A percentile compares a stretch with the other conserved stretches of the same genome.
These are phyloP conservation scores for Cyprinodon variegatus DNA, from an alignment of 2,113 vertebrate species.

Conservation along the genomic window DNA sequence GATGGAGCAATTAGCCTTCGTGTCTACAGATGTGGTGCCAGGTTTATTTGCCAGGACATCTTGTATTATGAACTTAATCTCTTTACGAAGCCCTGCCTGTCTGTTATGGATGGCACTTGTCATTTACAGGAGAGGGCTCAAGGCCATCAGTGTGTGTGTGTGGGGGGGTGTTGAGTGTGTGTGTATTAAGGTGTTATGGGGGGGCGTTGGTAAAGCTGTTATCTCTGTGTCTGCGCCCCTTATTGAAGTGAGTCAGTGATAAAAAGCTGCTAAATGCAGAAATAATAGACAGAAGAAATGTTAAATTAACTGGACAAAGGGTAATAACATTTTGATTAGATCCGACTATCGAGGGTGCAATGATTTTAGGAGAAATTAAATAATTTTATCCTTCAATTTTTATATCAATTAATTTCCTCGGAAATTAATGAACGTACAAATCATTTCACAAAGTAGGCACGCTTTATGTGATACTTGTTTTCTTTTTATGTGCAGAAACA, in stretches of 20 bases:
- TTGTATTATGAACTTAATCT: conserved; percentile 74
- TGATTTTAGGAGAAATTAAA: not conserved
- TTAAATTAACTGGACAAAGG: not conserved
- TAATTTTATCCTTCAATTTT: not conserved
- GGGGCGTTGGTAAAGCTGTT: conserved; percentile 13
- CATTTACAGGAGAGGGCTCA: conserved; percentile 68
- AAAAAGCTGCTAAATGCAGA: conserved; percentile 11
- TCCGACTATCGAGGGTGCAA: not conserved
- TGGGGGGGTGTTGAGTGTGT: conserved; percentile 12
- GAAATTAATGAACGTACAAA: not conserved
- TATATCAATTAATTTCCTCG: not conserved
- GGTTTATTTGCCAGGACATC: conserved; percentile 72
- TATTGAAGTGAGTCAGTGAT: not conserved
- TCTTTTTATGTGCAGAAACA: not conserved
- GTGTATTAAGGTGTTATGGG: conserved; percentile 19
- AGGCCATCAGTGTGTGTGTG: conserved; percentile 52
- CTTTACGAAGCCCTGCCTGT: conserved; percentile 70
- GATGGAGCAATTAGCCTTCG: conserved; percentile 51
- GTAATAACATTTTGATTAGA: not conserved
- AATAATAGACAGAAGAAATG: conserved; percentile 16
- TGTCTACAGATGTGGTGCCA: conserved; percentile 64
- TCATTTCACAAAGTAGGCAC: not conserved
- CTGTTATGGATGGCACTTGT: conserved; percentile 79
- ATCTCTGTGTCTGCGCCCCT: conserved; percentile 15
- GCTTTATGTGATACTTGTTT: not conserved